Evolutionary conservation across 2,888 invertebrate genomes (phyloP).

Genomic region (Melanchra persicariae): DNA sequence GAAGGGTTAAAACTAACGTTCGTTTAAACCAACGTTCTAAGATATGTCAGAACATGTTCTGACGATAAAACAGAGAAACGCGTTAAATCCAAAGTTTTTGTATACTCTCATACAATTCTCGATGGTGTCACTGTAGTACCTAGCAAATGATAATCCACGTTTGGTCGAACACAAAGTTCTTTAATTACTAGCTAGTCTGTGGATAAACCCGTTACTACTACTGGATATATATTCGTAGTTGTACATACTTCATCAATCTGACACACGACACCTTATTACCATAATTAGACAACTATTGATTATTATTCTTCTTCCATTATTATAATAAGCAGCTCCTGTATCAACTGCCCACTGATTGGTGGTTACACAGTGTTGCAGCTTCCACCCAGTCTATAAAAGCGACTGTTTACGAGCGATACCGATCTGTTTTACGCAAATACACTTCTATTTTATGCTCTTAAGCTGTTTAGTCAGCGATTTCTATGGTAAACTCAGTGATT

Average conservation of each 20-base stretch:
- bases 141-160: not conserved
- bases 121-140: not conserved
- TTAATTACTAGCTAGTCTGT: conserved; percentile 5
- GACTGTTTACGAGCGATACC: conserved; percentile 31
- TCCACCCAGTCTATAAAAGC: conserved; percentile 19
- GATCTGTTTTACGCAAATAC: conserved; percentile 32
- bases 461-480: conserved; percentile 2
- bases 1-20: conserved; percentile 44
- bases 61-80: not conserved
- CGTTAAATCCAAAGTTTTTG: not conserved
- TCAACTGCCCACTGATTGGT: not conserved
- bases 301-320: conserved; percentile 24
- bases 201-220: conserved; percentile 12
- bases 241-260: conserved; percentile 27
- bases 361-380: conserved; percentile 17
- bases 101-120: not conserved
- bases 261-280: conserved; percentile 20
- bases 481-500: not conserved
- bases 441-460: conserved; percentile 14
- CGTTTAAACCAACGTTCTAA: conserved; percentile 27
- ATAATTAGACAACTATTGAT: conserved; percentile 41
- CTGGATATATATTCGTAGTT: not conserved
- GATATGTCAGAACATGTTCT: not conserved
- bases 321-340: conserved; percentile 25
- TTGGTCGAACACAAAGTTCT: conserved; percentile 12